Evolutionary conservation across 2,888 invertebrate species (phyloP), one percentile per base, ranked within the genome.

Genomic region (Andrena hattorfiana): DNA sequence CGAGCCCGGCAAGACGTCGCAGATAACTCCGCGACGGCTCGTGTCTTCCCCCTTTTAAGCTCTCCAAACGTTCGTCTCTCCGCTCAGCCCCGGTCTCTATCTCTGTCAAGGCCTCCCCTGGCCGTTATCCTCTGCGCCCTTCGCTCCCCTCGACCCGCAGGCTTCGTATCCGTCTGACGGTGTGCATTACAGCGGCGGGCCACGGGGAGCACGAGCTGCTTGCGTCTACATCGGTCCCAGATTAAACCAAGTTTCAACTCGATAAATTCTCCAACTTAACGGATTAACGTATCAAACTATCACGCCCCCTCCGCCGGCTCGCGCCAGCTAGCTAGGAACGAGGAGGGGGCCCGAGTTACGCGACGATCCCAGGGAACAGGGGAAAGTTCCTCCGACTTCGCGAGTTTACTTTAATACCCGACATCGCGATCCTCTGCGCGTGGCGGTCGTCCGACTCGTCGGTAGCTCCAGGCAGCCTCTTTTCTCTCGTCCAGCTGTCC

Each of bases 271-370:
- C 88, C 83, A 87, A 88, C 88, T 88, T 88, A 88, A 85, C 81
- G 87, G 88, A 88, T 88, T 88, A 88, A 88, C 87, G 83, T 88
- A 88, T 88, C 88, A 87, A 88, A 88, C 88, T 87, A 87, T 83
- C 81, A 72, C 84, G 62, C 64, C 42, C 42, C 42, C 42, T 42
- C 42, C 42, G 42, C 42, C 16, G 16, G 42, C 42, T 42, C 13
- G 13, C 42, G 42, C 42, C 42, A 42, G 42, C 42, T 42, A 42
- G 42, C 42, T 42, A 13, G 42, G 13, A 13, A 42, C 42, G 42
- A 42, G 42, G 13, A 42, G 54, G 56, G 87, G 54, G 64, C 67
- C 81, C 70, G 76, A 66, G 76, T 49, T 64, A 56, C 75, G 64
- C 74, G 72, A 32, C 84, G 86, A 85, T 82, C 49, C 79, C 77